phyloP scores from a whole-genome alignment of 2,113 vertebrate genomes.

The Megaceryle maxima region DNA sequence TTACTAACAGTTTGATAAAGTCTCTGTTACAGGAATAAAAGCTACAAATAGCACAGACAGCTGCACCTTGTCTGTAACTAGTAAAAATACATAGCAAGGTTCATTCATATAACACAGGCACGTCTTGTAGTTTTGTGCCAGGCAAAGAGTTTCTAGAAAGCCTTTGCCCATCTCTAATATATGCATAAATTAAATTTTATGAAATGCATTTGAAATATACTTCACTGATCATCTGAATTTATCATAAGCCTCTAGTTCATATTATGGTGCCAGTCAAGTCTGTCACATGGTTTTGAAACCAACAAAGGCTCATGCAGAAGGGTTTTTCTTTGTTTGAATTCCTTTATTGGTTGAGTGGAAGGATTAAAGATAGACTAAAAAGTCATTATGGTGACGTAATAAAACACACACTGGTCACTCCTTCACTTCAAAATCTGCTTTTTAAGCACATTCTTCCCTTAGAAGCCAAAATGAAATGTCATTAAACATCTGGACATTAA shows the following conservation, averaged over 20 bases:
- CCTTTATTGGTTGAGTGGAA: slow-evolving; percentile 19
- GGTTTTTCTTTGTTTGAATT: slow-evolving; percentile 34
- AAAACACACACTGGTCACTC: background rate
- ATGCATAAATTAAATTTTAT: slow-evolving; percentile 33
- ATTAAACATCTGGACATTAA: background rate
- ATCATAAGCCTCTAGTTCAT: slow-evolving; percentile 20
- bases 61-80: background rate
- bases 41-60: background rate
- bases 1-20: background rate
- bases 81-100: background rate
- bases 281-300: background rate
- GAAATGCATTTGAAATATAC: slow-evolving; percentile 18
- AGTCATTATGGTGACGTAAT: background rate
- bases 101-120: background rate
- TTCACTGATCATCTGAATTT: slow-evolving; percentile 41
- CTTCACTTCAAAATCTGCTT: slow-evolving; percentile 15
- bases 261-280: slow-evolving; percentile 38
- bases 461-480: slow-evolving; percentile 11
- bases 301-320: background rate
- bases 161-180: background rate
- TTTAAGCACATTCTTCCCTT: background rate
- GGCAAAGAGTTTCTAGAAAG: background rate
- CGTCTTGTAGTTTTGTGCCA: background rate
- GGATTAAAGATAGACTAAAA: slow-evolving; percentile 26
- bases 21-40: background rate